Conservation (phyloP, 2,797 vertebrate species). For the Danio aesculapii region DNA sequence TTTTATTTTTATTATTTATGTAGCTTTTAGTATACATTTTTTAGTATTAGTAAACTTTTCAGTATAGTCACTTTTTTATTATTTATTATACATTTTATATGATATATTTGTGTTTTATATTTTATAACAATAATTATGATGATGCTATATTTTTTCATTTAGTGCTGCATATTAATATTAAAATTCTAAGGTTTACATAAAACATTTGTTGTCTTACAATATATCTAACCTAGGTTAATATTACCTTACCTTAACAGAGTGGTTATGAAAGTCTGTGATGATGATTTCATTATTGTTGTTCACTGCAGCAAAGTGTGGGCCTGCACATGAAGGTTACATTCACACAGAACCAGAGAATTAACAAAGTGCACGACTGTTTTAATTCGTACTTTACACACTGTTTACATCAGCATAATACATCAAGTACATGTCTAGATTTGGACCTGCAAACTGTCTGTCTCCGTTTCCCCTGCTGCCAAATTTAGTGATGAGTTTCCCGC, state of each 20-base stretch:
- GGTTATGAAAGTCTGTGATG: conserved; percentile 99
- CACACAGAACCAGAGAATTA: background rate
- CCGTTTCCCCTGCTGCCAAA: conserved; percentile 96
- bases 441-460: conserved; percentile 96
- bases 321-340: conserved; percentile 70
- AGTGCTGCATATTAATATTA: too few species aligned
- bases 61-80: too few species aligned
- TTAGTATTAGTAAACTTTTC: too few species aligned
- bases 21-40: too few species aligned
- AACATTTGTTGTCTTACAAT: too few species aligned
- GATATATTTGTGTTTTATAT: too few species aligned
- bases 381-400: background rate
- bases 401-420: background rate
- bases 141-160: too few species aligned
- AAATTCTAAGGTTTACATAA: too few species aligned
- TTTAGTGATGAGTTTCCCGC: conserved; percentile 94
- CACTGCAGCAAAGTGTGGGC: conserved; percentile 98
- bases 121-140: too few species aligned
- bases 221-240: too few species aligned
- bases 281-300: conserved; percentile 99
- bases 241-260: conserved; percentile 93
- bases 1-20: too few species aligned
- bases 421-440: background rate
- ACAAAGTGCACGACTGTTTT: background rate
- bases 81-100: too few species aligned